Conservation (phyloP, 2,888 invertebrate genomes). For the Drosophila quinaria region DNA sequence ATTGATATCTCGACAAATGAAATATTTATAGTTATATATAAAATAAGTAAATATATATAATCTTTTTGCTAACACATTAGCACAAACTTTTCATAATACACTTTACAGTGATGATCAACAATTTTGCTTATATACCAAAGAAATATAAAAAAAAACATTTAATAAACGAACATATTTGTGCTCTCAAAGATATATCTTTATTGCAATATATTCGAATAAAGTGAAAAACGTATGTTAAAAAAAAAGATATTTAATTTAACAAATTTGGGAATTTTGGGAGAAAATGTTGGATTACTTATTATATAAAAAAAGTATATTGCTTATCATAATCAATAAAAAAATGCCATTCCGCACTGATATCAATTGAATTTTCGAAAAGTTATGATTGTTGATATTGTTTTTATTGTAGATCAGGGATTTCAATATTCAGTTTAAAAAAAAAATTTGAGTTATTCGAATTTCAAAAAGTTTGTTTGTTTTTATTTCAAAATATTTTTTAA, state of each 20-base stretch:
- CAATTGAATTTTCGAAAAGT: too few relatives aligned
- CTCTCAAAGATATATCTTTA: slow-evolving; percentile 31
- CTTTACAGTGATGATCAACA: slow-evolving; percentile 53
- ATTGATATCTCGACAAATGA: slow-evolving; percentile 43
- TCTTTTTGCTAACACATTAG: slow-evolving; percentile 36
- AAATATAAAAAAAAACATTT: slow-evolving; percentile 26
- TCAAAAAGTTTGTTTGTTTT: too few relatives aligned
- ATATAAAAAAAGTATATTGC: background rate
- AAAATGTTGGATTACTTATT: background rate
- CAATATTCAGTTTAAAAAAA: too few relatives aligned
- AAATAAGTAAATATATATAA: slow-evolving; percentile 23
- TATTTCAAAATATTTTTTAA: too few relatives aligned
- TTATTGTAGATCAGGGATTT: too few relatives aligned
- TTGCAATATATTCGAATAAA: slow-evolving; percentile 54
- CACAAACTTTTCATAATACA: slow-evolving; percentile 65
- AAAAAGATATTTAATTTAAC: background rate
- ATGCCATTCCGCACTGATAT: too few relatives aligned
- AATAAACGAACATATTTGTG: slow-evolving; percentile 23
- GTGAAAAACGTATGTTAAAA: slow-evolving; percentile 30
- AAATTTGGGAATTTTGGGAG: background rate
- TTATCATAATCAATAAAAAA: too few relatives aligned
- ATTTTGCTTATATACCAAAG: slow-evolving; percentile 43
- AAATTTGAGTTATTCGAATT: too few relatives aligned
- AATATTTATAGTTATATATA: slow-evolving; percentile 13
- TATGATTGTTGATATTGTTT: too few relatives aligned